phyloP scores from a whole-genome alignment of 2,888 invertebrate genomes.

The Sarcophaga caerulescens region DNA sequence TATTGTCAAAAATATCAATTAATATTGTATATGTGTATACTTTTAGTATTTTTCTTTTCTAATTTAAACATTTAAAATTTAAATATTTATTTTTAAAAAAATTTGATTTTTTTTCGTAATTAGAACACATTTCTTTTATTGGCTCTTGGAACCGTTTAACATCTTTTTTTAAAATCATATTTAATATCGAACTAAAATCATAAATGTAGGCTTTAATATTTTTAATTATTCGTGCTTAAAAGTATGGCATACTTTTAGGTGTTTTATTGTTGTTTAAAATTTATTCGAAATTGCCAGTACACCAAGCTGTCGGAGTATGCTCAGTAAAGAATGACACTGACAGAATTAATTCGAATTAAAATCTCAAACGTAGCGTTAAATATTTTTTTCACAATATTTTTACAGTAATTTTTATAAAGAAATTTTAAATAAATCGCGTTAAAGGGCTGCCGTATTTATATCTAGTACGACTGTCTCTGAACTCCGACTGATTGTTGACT shows the following conservation, averaged over 20 bases:
- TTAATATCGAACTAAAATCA: not conserved
- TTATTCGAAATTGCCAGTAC: too few relatives aligned
- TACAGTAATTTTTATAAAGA: too few relatives aligned
- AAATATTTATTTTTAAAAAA: constrained; percentile 10
- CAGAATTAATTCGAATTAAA: too few relatives aligned
- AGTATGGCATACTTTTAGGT: not conserved
- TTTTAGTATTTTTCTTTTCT: not conserved
- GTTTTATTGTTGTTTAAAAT: not conserved
- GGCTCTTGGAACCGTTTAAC: not conserved
- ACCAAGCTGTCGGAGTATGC: too few relatives aligned
- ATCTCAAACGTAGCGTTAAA: too few relatives aligned
- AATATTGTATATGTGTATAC: not conserved
- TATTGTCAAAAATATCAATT: not conserved
- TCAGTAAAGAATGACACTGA: too few relatives aligned
- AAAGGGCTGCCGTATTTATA: too few relatives aligned
- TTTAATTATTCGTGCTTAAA: not conserved
- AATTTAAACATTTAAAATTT: not conserved
- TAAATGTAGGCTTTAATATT: not conserved
- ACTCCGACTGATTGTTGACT: too few relatives aligned
- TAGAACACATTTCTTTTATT: not conserved
- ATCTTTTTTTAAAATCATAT: not conserved
- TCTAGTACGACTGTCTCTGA: too few relatives aligned
- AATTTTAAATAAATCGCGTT: too few relatives aligned
- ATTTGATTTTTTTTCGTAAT: not conserved
- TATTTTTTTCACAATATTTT: too few relatives aligned